Conservation (phyloP, 2,797 vertebrate genomes). For the Myioborus miniatus region DNA sequence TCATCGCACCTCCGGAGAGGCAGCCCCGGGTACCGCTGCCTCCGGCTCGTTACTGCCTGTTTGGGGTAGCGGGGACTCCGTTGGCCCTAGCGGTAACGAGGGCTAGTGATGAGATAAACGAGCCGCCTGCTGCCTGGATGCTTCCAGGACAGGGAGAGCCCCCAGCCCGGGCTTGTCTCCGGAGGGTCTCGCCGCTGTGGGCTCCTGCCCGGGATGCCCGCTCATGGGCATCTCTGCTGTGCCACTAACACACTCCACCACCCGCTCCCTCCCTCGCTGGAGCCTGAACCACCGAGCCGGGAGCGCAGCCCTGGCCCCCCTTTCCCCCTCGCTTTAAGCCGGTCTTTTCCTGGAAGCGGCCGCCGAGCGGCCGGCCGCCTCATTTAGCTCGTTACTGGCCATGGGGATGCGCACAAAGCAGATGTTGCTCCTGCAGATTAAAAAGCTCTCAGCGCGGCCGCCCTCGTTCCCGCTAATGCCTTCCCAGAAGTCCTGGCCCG, state of each 20-base stretch:
- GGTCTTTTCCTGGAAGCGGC: slow-evolving; percentile 43
- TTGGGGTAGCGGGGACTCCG: background rate
- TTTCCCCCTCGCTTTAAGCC: background rate
- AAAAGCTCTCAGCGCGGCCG: slow-evolving; percentile 45
- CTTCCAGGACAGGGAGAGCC: background rate
- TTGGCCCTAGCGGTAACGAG: background rate
- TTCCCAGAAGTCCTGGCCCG: background rate
- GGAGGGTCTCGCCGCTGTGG: accelerated
- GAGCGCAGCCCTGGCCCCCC: background rate
- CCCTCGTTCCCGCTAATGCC: slow-evolving; percentile 26
- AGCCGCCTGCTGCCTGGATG: background rate
- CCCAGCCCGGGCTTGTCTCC: background rate
- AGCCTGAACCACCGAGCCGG: background rate
- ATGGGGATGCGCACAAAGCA: slow-evolving; percentile 37
- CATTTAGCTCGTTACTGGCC: slow-evolving; percentile 48
- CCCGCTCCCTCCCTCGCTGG: background rate
- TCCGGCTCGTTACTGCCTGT: no score
- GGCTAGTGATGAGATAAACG: background rate
- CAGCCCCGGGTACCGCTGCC: background rate
- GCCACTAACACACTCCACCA: background rate
- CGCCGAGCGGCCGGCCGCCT: background rate
- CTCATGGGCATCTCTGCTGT: background rate
- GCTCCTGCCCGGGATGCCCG: background rate
- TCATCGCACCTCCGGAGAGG: background rate
- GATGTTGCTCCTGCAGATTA: slow-evolving; percentile 52